These are phyloP conservation scores for Latrodectus elegans DNA, from an alignment of 2,888 invertebrate genomes.

Conservation along the genomic window DNA sequence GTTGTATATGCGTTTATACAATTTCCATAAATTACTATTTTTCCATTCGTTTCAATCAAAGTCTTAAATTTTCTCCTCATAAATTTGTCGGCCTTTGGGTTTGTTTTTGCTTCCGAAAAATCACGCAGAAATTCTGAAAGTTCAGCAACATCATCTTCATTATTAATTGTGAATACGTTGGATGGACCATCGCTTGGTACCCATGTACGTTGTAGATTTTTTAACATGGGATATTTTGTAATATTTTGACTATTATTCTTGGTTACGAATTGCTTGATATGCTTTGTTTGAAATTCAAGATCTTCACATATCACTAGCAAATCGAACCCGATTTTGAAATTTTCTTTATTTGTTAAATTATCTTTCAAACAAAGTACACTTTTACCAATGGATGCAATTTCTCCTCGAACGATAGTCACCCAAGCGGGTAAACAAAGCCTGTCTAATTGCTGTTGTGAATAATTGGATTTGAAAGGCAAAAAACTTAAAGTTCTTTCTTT, in stretches of 20 bases:
- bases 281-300: constrained; percentile 31
- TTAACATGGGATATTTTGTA: constrained; percentile 18
- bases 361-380: constrained; percentile 12
- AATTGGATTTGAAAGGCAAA: constrained; percentile 14
- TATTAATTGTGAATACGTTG: constrained; percentile 47
- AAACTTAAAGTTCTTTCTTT: constrained; percentile 24
- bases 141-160: constrained; percentile 16
- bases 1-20: constrained; percentile 33
- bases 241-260: not conserved
- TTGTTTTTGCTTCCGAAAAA: constrained; percentile 4
- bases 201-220: constrained; percentile 11
- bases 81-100: not conserved
- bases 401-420: constrained; percentile 38
- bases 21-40: constrained; percentile 49
- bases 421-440: constrained; percentile 50
- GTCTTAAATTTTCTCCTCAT: constrained; percentile 15
- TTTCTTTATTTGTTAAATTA: not conserved
- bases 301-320: constrained; percentile 51
- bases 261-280: not conserved
- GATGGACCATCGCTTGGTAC: not conserved
- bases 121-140: constrained; percentile 41
- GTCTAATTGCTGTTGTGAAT: constrained; percentile 13
- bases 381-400: constrained; percentile 6
- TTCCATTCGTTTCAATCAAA: constrained; percentile 8
- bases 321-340: constrained; percentile 34